Conservation (phyloP, 2,797 vertebrate species). For the Myiothlypis coronata region DNA sequence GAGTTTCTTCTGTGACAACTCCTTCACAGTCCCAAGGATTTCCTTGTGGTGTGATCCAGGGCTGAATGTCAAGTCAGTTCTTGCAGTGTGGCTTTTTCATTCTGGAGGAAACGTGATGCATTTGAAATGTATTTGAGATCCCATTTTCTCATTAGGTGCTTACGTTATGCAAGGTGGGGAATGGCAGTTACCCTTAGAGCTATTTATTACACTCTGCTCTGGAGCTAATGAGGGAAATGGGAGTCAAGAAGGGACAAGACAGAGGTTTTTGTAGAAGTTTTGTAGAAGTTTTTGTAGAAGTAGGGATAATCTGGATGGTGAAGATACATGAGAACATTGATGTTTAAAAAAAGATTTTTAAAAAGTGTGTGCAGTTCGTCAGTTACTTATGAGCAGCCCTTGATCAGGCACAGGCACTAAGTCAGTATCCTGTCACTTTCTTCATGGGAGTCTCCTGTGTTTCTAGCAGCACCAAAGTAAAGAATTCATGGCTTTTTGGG, state of each 20-base stretch:
- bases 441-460: not conserved
- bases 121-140: slow-evolving; percentile 20
- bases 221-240: slow-evolving; percentile 11
- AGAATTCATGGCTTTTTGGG: not conserved
- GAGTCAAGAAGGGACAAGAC: slow-evolving; percentile 59
- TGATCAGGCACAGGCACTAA: not conserved
- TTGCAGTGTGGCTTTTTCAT: slow-evolving; percentile 23
- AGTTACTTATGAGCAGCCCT: not conserved
- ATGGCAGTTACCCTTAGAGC: slow-evolving; percentile 45
- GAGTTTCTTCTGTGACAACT: not conserved
- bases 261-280: not conserved
- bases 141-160: slow-evolving; percentile 24
- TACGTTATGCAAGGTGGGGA: slow-evolving; percentile 39
- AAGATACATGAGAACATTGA: not conserved
- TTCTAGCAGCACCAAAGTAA: not conserved
- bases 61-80: slow-evolving; percentile 43
- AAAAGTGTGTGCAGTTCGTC: not conserved
- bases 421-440: not conserved
- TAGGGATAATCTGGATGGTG: not conserved
- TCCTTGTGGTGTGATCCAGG: not conserved
- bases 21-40: not conserved
- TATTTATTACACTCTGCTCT: slow-evolving; percentile 29
- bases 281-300: not conserved
- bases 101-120: not conserved
- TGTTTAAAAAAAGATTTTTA: not conserved